Percentiles rank a stretch among this genome's conserved stretches.
Conservation (phyloP, 2,797 vertebrate genomes). For the Enteromius fasciolatus region DNA sequence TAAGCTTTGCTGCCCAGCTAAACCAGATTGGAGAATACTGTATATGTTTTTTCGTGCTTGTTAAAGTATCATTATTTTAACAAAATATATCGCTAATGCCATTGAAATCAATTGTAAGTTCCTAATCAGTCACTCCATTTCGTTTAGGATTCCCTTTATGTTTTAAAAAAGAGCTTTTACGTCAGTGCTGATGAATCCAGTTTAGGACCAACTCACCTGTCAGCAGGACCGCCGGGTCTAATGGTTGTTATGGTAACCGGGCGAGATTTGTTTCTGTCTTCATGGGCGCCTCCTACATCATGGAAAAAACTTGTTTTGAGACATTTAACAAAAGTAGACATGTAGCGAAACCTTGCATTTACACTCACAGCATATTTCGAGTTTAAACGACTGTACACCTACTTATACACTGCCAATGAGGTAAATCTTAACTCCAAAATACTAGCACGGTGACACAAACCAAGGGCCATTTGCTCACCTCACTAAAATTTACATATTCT, state of each 20-base stretch:
- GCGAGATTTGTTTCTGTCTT: constrained; percentile 98
- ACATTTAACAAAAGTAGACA: constrained; percentile 43
- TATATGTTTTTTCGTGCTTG: background rate
- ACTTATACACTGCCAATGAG: background rate
- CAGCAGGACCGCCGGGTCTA: constrained; percentile 92
- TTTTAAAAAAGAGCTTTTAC: constrained; percentile 1
- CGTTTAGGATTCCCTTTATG: background rate
- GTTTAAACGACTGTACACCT: constrained; percentile 22
- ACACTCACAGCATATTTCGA: constrained; percentile 27
- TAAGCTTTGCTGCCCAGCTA: background rate
- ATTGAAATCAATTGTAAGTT: background rate
- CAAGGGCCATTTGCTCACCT: constrained; percentile 23
- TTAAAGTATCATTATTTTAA: background rate
- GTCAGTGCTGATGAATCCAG: constrained; percentile 1
- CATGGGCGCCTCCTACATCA: constrained; percentile 85
- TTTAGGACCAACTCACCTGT: constrained; percentile 80
- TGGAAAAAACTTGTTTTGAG: constrained; percentile 38
- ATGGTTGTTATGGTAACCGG: constrained; percentile 95
- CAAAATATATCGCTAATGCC: background rate
- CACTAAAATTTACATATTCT: constrained; percentile 14
- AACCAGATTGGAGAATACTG: background rate
- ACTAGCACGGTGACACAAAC: background rate
- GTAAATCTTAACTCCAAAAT: constrained; percentile 25
- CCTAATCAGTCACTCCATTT: background rate
- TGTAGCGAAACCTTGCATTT: constrained; percentile 38